Evolutionary conservation across 2,113 vertebrate genomes (phyloP), one percentile per base, ranked within the genome.

Genomic region (Pagrus major): DNA sequence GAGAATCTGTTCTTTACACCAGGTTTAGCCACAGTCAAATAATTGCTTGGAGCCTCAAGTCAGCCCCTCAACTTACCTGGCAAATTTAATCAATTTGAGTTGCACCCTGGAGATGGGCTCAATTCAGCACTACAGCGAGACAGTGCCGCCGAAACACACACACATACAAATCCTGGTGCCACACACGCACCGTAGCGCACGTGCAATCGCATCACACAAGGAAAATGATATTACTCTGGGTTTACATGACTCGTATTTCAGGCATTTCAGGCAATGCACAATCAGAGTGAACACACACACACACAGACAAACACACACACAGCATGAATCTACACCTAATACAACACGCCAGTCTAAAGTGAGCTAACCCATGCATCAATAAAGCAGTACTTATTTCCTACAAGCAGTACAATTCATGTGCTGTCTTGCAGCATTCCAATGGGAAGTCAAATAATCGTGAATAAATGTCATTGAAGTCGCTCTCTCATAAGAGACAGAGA

Each of bases 1-100:
- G 70, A 52, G 78, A 81, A 78, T 81, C 76, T 66, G 79, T 81
- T 88, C 76, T 91, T 75, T 47, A 84, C 65, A 81, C 74, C 49
- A 23, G 80, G 55, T 88, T 87, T 76, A 83, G 90, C 83, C 69
- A 89, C 85, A 88, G 91, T 90, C 80, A 86, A 90, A 90, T 91
- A 92, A 94, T 93, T 93, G 93, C 92, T 88, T 66, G 68, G 89
- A 71, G 90, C 86, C 87, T 84, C 67, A 63, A 88, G 83, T 79
- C 85, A 84, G 84, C 85, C 82, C 77, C 90, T 88, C 76, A 83
- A 91, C 88, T 85, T 89, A 90, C 91, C 92, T 93, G 89, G 86
- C 88, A 92, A 93, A 92, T 93, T 85, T 91, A 91, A 93, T 94
- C 91, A 93, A 91, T 93, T 88, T 88, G 86, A 89, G 91, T 83